Conservation (phyloP, 2,113 vertebrate species). For the Manacus vitellinus region DNA sequence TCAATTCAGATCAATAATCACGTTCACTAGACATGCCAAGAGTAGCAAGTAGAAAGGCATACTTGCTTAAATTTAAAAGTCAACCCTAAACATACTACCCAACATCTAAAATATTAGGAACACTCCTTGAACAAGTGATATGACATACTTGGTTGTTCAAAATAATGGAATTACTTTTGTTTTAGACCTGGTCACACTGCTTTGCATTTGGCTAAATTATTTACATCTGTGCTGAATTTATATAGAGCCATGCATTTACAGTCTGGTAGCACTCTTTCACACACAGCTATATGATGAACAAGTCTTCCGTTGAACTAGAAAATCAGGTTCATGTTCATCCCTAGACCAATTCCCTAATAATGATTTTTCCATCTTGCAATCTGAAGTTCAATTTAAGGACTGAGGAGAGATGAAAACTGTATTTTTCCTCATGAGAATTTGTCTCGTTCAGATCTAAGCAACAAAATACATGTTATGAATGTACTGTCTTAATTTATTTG, state of each 20-base stretch:
- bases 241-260: not conserved
- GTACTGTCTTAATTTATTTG: not conserved
- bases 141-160: not conserved
- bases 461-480: not conserved
- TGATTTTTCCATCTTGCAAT: slow-evolving; percentile 19
- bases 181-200: not conserved
- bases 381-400: slow-evolving; percentile 15
- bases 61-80: not conserved
- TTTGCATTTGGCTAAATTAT: not conserved
- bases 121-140: not conserved
- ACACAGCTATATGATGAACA: not conserved
- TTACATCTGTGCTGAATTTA: not conserved
- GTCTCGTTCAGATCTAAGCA: not conserved
- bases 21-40: not conserved
- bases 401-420: not conserved
- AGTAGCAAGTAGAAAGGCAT: not conserved
- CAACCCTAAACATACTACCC: not conserved
- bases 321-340: not conserved
- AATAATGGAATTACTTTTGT: not conserved
- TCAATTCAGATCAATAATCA: slow-evolving; percentile 8
- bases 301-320: not conserved
- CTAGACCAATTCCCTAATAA: slow-evolving; percentile 1
- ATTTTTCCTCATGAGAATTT: not conserved
- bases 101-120: not conserved
- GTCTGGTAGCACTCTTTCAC: not conserved